Base-by-base conservation (phyloP, 2,888 invertebrate genomes). In the Tineola bisselliella region DNA sequence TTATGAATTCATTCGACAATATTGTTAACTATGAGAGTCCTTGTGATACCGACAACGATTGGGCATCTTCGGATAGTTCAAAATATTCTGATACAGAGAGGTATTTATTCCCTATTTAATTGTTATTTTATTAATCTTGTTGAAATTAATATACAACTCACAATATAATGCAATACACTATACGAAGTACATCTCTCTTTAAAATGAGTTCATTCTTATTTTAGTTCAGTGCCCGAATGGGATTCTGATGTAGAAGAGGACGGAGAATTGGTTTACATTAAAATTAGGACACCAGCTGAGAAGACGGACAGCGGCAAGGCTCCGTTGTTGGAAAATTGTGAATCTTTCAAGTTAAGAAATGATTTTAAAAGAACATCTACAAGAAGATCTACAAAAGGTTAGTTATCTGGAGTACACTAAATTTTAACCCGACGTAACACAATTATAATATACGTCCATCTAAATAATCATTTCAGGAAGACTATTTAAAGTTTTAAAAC, bases 161-260 rank as follows among this genome's bases (percentile, higher is more conserved):
- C 13, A 52, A 6, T 18, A n/a, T n/a, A n/a, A n/a, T n/a, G n/a
- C n/a, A n/a, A n/a, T n/a, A n/a, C n/a, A n/a, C n/a, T n/a, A n/a
- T n/a, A n/a, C 13, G 19, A 52, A 11, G 3, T 52, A 17, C 11
- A 52, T 15, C 3, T 25, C n/a, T 19, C 43, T 8, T 43, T n/a
- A 43, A 43, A 8, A 13, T 13, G 8, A 57, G n/a, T 48, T 15
- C n/a, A n/a, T n/a, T 59, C 15, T 59, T 8, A 12, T 70, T 73
- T 18, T 61, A 91, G 91, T 72, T 90, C 90, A n/a, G 88, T 90
- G 31, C 89, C 90, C 25, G 91, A 91, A 74, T 92, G 91, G 91
- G 91, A 91, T 75, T 88, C 90, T 0, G 89, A 89, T 70, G 81
- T 91, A 2, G 88, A 87, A 60, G 88, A 89, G 64, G 88, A 91